These are phyloP conservation scores for Chromoteleia sp. DNA, from an alignment of 2,888 invertebrate genomes.

Conservation along the genomic window DNA sequence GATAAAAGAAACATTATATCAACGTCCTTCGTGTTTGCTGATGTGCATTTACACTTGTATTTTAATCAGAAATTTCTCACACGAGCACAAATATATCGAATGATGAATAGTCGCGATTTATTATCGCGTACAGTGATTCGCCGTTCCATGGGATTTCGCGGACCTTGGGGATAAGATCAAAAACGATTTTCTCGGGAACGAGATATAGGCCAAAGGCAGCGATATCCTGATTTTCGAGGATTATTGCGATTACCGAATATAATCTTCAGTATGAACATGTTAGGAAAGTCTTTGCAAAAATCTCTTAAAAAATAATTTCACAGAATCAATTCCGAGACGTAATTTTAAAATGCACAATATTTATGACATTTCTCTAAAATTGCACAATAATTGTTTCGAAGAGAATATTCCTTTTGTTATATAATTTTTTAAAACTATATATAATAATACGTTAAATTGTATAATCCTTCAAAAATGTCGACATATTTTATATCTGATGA, in stretches of 20 bases:
- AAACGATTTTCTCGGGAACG: conserved; percentile 10
- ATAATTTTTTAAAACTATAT: not conserved
- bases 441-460: not conserved
- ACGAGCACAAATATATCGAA: conserved; percentile 17
- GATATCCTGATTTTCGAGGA: conserved; percentile 4
- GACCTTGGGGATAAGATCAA: conserved; percentile 40
- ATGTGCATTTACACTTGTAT: conserved; percentile 34
- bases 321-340: too few relatives aligned
- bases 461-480: not conserved
- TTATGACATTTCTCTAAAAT: too few relatives aligned
- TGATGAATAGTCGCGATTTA: conserved; percentile 47
- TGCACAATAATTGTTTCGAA: too few relatives aligned
- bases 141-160: conserved; percentile 35
- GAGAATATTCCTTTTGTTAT: too few relatives aligned
- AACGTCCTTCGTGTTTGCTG: conserved; percentile 25
- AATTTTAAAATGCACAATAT: too few relatives aligned
- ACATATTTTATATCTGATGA: conserved; percentile 7
- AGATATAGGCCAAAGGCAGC: conserved; percentile 11
- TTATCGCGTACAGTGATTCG: conserved; percentile 25
- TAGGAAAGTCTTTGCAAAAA: too few relatives aligned
- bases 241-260: too few relatives aligned
- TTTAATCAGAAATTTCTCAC: conserved; percentile 41
- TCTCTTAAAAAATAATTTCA: too few relatives aligned
- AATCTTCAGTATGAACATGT: too few relatives aligned
- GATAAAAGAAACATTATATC: conserved; percentile 44